phyloP scores from a whole-genome alignment of 2,113 vertebrate species.

The Equus quagga region DNA sequence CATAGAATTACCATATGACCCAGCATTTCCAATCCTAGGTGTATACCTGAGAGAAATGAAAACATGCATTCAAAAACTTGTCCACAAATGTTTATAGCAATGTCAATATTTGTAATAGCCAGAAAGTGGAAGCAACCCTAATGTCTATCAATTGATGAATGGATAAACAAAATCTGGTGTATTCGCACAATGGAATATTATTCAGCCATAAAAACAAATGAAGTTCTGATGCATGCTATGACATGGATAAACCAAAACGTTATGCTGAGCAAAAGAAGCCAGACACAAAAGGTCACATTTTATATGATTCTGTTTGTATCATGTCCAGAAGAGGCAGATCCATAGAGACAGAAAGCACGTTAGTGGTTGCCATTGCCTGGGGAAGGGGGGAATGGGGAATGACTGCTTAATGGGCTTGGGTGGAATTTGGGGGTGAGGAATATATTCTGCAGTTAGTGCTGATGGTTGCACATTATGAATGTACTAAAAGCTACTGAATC shows the following conservation, averaged over 20 bases:
- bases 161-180: neutral
- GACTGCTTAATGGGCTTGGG: neutral
- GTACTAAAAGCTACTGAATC: neutral
- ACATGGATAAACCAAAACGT: neutral
- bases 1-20: neutral
- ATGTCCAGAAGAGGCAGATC: neutral
- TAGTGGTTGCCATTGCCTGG: neutral
- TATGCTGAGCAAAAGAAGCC: neutral
- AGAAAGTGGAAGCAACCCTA: neutral
- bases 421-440: neutral
- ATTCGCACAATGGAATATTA: neutral
- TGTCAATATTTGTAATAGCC: neutral
- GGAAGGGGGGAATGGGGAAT: neutral
- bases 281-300: neutral
- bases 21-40: neutral
- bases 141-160: neutral
- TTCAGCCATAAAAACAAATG: neutral
- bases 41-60: neutral
- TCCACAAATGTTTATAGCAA: neutral
- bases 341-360: neutral
- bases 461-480: neutral
- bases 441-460: conserved; percentile 28
- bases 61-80: neutral
- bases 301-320: neutral
- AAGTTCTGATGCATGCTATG: neutral